Conservation (phyloP, 2,888 invertebrate species). For the Deilephila porcellus region DNA sequence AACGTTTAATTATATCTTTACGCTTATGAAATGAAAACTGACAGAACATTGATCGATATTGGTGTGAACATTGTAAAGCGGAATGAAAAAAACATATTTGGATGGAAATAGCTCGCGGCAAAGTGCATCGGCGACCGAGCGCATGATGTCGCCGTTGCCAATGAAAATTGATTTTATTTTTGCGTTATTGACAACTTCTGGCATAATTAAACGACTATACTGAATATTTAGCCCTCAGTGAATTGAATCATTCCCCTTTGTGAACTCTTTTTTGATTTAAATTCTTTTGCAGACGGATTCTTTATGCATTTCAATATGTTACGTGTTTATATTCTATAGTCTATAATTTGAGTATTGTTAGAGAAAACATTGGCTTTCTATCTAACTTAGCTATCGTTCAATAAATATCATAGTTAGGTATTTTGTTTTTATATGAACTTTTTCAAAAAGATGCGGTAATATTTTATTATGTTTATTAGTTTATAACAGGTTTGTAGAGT, state of each 20-base stretch:
- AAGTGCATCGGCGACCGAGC: conserved; percentile 38
- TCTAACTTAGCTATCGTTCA: neutral
- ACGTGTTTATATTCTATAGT: neutral
- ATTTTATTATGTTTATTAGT: no score
- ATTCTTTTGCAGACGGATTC: conserved; percentile 7
- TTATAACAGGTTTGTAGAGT: no score
- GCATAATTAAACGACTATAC: conserved; percentile 47
- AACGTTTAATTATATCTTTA: conserved; percentile 25
- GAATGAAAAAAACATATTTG: conserved; percentile 50
- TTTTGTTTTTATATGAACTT: no score
- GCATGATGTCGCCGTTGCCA: conserved; percentile 48
- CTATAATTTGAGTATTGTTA: neutral
- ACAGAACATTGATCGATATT: conserved; percentile 48
- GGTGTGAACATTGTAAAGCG: conserved; percentile 48
- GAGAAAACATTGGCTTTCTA: neutral
- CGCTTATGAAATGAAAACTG: conserved; percentile 39
- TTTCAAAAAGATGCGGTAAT: no score
- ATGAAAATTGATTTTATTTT: conserved; percentile 55
- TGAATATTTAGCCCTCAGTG: conserved; percentile 26
- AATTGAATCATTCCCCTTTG: conserved; percentile 20
- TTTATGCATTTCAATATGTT: neutral
- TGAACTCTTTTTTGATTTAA: conserved; percentile 20
- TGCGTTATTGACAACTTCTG: conserved; percentile 49
- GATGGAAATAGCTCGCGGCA: conserved; percentile 45
- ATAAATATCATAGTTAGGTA: no score